Base-by-base conservation (phyloP, 2,888 invertebrate species). In the Hybos culiciformis region DNA sequence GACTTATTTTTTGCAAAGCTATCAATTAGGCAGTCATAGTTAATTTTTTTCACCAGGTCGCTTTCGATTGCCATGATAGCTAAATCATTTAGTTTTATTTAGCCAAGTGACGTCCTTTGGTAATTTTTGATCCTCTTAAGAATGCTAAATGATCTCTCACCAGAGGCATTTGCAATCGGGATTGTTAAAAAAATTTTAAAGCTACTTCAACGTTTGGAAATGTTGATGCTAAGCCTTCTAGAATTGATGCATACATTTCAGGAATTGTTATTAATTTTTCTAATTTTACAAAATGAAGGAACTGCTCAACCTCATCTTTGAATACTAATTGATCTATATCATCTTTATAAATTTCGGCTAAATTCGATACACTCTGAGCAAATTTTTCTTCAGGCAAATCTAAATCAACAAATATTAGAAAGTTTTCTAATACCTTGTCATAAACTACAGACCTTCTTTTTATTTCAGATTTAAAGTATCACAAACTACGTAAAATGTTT, bases 291-390 rank as follows among this genome's bases (percentile, higher is more conserved):
- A 34, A 34, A 34, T 34, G 9, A 34, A 34, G 15, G 34, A 36
- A 36, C 36, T 36, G 36, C 36, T 36, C 36, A 36, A 18, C 36
- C 36, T 36, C 18, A 18, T 36, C 36, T 20, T 36, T 15, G 36
- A 36, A 36, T 12, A 20, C 36, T 15, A 19, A 18, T 36, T 15
- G 34, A 34, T 34, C 15, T 15, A 15, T 34, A 15, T 34, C 12
- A 34, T 15, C 17, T 34, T 34, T 36, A 36, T 4, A 36, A 2
- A 19, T 36, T 36, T 36, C 6, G 11, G 8, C 20, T 36, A 17
- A 36, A 36, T 36, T 36, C 7, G 26, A 26, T 26, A 26, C 7
- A 26, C 4, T 12, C 26, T 26, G 26, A 26, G 26, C 26, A 26
- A 5, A 5, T 26, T 26, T 26, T 26, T 4, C 26, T 26, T 26